Conservation (phyloP, 2,113 vertebrate species). For the Empidonax traillii region DNA sequence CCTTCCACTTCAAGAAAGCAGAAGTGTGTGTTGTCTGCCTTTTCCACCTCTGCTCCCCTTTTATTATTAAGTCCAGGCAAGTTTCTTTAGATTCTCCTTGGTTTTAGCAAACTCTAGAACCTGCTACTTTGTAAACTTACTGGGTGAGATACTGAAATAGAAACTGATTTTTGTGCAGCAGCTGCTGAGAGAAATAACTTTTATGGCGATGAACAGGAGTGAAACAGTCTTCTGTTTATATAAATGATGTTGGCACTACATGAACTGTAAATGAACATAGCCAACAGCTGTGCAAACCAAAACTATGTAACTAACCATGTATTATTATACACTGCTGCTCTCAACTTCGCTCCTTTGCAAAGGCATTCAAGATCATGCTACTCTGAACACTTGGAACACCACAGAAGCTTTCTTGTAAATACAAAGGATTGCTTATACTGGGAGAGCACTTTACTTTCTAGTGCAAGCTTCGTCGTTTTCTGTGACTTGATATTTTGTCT, state of each 20-base stretch:
- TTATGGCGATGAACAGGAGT: neutral
- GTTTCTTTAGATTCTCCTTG: neutral
- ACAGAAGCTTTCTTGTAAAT: neutral
- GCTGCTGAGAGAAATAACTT: conserved; percentile 32
- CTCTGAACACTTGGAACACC: neutral
- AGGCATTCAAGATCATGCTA: neutral
- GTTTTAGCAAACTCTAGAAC: neutral
- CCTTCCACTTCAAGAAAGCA: neutral
- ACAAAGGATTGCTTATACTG: conserved; percentile 21
- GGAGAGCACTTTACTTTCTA: neutral
- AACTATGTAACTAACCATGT: neutral
- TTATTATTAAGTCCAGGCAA: neutral
- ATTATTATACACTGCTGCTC: neutral
- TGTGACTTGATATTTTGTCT: neutral
- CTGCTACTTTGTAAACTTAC: neutral
- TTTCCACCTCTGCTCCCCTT: too few species aligned
- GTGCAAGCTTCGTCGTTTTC: neutral
- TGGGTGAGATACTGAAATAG: neutral
- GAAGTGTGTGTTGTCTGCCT: neutral
- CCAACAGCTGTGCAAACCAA: conserved; percentile 2
- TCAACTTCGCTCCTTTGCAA: neutral
- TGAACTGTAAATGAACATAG: conserved; percentile 25
- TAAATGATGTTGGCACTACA: neutral
- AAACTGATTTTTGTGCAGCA: neutral
- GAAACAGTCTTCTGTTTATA: neutral